phyloP scores from a whole-genome alignment of 2,113 vertebrate species.

The Ahaetulla prasina region DNA sequence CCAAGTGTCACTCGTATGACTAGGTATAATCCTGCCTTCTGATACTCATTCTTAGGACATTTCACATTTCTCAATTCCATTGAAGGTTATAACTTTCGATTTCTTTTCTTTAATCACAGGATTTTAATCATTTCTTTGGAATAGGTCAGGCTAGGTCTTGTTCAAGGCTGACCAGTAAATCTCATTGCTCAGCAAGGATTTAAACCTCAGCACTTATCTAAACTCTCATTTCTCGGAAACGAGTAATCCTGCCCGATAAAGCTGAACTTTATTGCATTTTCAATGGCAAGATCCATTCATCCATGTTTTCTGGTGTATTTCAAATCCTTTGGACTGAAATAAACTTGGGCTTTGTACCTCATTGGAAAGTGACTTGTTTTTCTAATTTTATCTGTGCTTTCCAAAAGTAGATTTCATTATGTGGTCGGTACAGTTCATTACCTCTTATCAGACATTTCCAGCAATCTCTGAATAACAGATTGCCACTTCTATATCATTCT shows the following conservation, averaged over 20 bases:
- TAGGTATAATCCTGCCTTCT: background rate
- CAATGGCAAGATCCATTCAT: background rate
- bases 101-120: background rate
- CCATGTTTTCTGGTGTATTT: background rate
- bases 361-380: background rate
- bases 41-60: background rate
- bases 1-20: background rate
- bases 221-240: background rate
- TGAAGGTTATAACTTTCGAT: background rate
- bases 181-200: background rate
- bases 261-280: background rate
- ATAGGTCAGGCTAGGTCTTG: background rate
- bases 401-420: background rate
- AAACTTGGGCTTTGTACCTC: background rate
- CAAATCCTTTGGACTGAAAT: background rate
- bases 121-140: background rate
- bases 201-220: background rate
- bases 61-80: background rate
- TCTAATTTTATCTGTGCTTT: background rate
- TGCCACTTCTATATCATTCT: background rate
- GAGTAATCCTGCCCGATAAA: background rate
- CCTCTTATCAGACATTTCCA: background rate
- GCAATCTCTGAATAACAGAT: accelerated
- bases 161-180: background rate
- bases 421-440: background rate